Evolutionary conservation across 1,140 invertebrate species (phyloP), one percentile per base, ranked within the genome.

Genomic region (Helicoverpa armigera): DNA sequence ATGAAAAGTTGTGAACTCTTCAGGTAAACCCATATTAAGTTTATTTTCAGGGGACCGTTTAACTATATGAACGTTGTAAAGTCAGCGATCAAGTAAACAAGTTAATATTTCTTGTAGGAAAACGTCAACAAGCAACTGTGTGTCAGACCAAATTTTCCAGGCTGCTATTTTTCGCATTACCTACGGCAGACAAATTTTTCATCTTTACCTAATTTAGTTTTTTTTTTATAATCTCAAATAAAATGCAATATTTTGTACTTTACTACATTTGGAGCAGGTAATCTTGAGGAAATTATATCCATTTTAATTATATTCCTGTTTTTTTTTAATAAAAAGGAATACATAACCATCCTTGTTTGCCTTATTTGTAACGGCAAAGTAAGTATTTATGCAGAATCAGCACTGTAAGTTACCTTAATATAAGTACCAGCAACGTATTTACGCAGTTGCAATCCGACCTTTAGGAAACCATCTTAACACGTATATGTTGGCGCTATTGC

Each of bases 81-180:
- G 76, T 76, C 67, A 82, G 29, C 78, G 72, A 84, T 78, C 82
- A 82, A 82, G 87, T 87, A 90, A 91, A 90, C 88, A 89, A 90
- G 85, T 35, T 53, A 77, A 77, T 77, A 77, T 65, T 65, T 65
- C 75, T 77, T 76, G 51, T 50, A n/a, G 16, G 35, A 65, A 77
- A 77, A 77, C 51, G 75, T 77, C 75, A 77, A 67, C 60, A 77
- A 77, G 14, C 61, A 72, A 13, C 50, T 72, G 50, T 72, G 18
- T 50, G 50, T 74, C 48, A 50, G 50, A 67, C 31, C 48, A 50
- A 16, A 69, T 72, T 18, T 70, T 31, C 53, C 48, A 54, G 23
- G 43, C 16, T 51, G 35, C 50, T 69, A 35, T 48, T 51, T 16
- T 14, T 50, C 18, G 18, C n/a, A 18, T 50, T 48, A 18, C 61